phyloP scores from a whole-genome alignment of 2,888 invertebrate genomes.

The Ennomos quercinarius region DNA sequence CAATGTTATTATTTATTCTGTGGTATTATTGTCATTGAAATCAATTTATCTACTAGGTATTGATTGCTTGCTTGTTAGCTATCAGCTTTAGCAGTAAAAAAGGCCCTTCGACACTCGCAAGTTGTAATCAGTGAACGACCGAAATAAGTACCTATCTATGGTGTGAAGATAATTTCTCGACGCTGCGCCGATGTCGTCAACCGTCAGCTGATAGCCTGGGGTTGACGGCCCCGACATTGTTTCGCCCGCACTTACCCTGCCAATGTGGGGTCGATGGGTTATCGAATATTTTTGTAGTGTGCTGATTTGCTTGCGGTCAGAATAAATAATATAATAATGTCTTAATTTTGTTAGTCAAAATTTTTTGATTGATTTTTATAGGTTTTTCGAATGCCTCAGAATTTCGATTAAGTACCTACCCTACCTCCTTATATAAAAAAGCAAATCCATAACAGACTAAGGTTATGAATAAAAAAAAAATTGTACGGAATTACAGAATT shows the following conservation, averaged over 20 bases:
- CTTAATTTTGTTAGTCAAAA: no score
- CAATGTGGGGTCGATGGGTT: slow-evolving; percentile 71
- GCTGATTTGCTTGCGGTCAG: slow-evolving; percentile 46
- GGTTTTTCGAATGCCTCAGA: no score
- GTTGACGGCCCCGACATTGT: slow-evolving; percentile 80
- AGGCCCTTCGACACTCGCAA: slow-evolving; percentile 40
- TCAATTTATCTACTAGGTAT: slow-evolving; percentile 12
- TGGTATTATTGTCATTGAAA: no score
- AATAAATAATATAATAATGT: no score
- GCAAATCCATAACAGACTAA: no score
- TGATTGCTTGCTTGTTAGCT: slow-evolving; percentile 1
- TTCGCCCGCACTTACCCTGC: slow-evolving; percentile 73
- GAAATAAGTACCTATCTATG: slow-evolving; percentile 54
- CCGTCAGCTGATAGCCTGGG: slow-evolving; percentile 82
- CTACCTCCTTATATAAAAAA: no score
- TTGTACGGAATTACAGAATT: no score
- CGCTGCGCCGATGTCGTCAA: slow-evolving; percentile 78
- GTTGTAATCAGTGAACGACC: slow-evolving; percentile 63
- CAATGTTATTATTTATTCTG: no score
- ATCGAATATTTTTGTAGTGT: slow-evolving; percentile 67
- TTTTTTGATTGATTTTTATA: no score
- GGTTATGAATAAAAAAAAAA: no score
- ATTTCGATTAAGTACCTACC: no score
- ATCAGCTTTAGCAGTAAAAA: slow-evolving; percentile 36
- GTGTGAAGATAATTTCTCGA: slow-evolving; percentile 75